These are phyloP conservation scores for Atta cephalotes DNA, from an alignment of 1,140 invertebrate species.

Conservation along the genomic window DNA sequence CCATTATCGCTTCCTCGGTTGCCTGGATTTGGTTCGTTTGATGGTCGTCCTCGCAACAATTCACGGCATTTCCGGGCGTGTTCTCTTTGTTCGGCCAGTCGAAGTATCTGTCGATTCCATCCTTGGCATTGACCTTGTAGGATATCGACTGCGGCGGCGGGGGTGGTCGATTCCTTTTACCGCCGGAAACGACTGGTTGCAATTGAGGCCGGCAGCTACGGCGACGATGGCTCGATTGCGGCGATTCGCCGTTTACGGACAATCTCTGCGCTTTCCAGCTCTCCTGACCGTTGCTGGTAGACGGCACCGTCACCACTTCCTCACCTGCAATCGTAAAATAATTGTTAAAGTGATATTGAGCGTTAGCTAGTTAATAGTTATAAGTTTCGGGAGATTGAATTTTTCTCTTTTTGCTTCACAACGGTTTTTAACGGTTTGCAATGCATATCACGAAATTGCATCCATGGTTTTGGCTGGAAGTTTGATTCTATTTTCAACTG, in stretches of 20 bases:
- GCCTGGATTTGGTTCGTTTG: slow-evolving; percentile 20
- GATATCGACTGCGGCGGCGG: slow-evolving; percentile 66
- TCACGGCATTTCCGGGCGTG: slow-evolving; percentile 76
- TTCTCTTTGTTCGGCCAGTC: slow-evolving; percentile 82
- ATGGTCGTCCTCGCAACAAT: slow-evolving; percentile 15
- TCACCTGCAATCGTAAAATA: slow-evolving; percentile 76
- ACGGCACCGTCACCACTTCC: slow-evolving; percentile 73
- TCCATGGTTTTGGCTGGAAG: not conserved
- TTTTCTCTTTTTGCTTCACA: not conserved
- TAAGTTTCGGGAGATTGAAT: not conserved
- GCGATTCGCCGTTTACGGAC: slow-evolving; percentile 66
- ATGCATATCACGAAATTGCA: not conserved
- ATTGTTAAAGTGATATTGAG: slow-evolving; percentile 6
- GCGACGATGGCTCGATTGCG: slow-evolving; percentile 63
- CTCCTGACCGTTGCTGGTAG: slow-evolving; percentile 66
- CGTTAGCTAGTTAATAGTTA: not conserved
- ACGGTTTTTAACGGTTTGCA: not conserved
- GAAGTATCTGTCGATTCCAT: slow-evolving; percentile 76
- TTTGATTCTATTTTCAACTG: slow-evolving; percentile 3
- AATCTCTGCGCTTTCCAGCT: slow-evolving; percentile 71
- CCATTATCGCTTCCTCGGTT: slow-evolving; percentile 86
- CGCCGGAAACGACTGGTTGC: slow-evolving; percentile 56
- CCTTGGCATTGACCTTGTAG: slow-evolving; percentile 76
- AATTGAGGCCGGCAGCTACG: slow-evolving; percentile 68
- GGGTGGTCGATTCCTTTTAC: slow-evolving; percentile 61